Percentiles rank a stretch among this genome's conserved stretches.
These are phyloP conservation scores for Archips xylosteana DNA, from an alignment of 2,888 invertebrate species.

Conservation along the genomic window DNA sequence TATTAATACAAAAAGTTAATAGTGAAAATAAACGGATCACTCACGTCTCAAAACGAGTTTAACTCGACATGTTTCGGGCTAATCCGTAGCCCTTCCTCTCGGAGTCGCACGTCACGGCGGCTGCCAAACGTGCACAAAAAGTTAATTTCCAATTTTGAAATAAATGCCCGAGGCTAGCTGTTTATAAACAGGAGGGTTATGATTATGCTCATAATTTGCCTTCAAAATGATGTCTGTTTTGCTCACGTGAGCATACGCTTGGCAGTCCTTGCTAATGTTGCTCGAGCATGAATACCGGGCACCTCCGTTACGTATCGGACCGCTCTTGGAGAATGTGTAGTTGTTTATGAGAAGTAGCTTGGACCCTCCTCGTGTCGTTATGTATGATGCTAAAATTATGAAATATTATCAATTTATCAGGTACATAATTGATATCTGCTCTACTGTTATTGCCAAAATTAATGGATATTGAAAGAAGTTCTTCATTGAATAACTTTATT, in stretches of 20 bases:
- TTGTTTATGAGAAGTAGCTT: slow-evolving; percentile 23
- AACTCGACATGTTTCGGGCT: too few species aligned
- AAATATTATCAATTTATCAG: too few species aligned
- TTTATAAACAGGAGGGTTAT: neutral
- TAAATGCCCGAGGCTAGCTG: neutral
- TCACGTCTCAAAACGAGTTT: too few species aligned
- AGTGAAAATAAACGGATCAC: too few species aligned
- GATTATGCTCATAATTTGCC: neutral
- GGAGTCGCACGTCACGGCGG: too few species aligned
- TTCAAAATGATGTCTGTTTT: slow-evolving; percentile 46
- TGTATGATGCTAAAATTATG: slow-evolving; percentile 20
- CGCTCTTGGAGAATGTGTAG: slow-evolving; percentile 23
- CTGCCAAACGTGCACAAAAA: too few species aligned
- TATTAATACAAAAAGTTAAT: neutral
- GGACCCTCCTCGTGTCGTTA: slow-evolving; percentile 13
- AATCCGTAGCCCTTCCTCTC: too few species aligned
- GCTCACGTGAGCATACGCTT: slow-evolving; percentile 49
- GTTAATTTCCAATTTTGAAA: neutral
- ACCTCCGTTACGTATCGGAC: slow-evolving; percentile 43
- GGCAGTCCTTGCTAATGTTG: slow-evolving; percentile 49
- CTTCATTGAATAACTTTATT: too few species aligned
- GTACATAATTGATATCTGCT: too few species aligned
- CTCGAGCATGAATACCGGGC: slow-evolving; percentile 51
- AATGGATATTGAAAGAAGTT: too few species aligned
- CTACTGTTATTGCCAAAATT: too few species aligned